phyloP scores from a whole-genome alignment of 2,888 invertebrate species.

The Drosophila histrio region DNA sequence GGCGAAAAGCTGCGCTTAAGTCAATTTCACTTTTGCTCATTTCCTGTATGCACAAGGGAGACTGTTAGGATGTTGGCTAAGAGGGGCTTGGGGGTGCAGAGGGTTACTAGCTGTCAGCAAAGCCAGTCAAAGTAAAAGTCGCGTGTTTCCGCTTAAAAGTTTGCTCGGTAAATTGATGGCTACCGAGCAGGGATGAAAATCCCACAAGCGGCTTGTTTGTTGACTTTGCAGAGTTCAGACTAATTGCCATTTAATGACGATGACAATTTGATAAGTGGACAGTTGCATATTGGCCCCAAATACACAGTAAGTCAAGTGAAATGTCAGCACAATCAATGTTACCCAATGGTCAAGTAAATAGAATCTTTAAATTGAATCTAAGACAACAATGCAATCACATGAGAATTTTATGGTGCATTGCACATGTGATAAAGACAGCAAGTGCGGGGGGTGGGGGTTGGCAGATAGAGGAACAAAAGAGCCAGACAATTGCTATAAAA shows the following conservation, averaged over 20 bases:
- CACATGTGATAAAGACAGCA: constrained; percentile 8
- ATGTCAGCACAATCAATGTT: constrained; percentile 18
- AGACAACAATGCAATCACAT: constrained; percentile 59
- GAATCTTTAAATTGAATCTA: constrained; percentile 42
- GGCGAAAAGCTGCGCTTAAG: constrained; percentile 59
- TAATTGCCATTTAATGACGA: constrained; percentile 74
- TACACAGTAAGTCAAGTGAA: constrained; percentile 3
- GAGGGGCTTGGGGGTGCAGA: not conserved
- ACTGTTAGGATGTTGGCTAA: not conserved
- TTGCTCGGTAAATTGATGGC: constrained; percentile 42
- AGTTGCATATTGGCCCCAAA: constrained; percentile 15
- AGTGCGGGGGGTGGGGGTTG: not conserved
- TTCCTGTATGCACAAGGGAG: constrained; percentile 17
- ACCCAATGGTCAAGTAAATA: constrained; percentile 10
- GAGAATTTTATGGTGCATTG: constrained; percentile 42
- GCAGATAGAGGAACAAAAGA: not conserved
- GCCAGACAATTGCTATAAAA: constrained; percentile 63
- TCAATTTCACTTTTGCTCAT: constrained; percentile 67
- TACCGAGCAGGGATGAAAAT: constrained; percentile 26
- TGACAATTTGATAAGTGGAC: constrained; percentile 59
- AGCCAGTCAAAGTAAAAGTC: constrained; percentile 14
- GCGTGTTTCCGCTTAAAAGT: constrained; percentile 76
- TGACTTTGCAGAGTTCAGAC: constrained; percentile 35
- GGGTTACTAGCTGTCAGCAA: constrained; percentile 26
- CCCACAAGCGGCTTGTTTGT: constrained; percentile 46